Conservation (phyloP, 1,140 invertebrate species). For the Drosophila nebulosa region DNA sequence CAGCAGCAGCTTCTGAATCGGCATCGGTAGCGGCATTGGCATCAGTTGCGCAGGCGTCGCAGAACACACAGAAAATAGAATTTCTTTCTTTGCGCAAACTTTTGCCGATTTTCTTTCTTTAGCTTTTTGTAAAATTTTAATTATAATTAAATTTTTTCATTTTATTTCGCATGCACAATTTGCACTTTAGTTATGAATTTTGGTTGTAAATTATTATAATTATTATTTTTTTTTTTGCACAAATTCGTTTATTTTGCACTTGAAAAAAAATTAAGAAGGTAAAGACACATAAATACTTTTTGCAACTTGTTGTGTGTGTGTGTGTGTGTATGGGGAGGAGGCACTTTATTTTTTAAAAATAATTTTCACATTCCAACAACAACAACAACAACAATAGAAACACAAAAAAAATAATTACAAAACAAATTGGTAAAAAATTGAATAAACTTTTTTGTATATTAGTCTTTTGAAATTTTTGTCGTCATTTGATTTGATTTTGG, state of each 20-base stretch:
- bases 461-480: neutral
- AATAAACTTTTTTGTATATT: neutral
- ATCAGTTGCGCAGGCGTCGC: constrained; percentile 51
- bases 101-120: neutral
- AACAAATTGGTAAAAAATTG: neutral
- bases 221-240: neutral
- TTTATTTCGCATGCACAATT: constrained; percentile 16
- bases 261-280: neutral
- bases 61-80: constrained; percentile 17
- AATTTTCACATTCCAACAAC: neutral
- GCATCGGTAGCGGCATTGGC: neutral
- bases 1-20: constrained; percentile 42
- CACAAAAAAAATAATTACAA: neutral
- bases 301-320: neutral
- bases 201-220: neutral
- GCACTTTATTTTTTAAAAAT: neutral
- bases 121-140: constrained; percentile 2
- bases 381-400: neutral
- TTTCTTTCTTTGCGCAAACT: constrained; percentile 8
- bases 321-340: neutral
- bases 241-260: neutral
- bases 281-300: neutral
- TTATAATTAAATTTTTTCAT: constrained; percentile 8
- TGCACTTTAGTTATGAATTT: neutral
- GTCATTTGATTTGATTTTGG: neutral